Percentiles rank a stretch among this genome's conserved stretches.
Evolutionary conservation across 2,797 vertebrate species (phyloP).

Genomic region (Sebastolobus alascanus): DNA sequence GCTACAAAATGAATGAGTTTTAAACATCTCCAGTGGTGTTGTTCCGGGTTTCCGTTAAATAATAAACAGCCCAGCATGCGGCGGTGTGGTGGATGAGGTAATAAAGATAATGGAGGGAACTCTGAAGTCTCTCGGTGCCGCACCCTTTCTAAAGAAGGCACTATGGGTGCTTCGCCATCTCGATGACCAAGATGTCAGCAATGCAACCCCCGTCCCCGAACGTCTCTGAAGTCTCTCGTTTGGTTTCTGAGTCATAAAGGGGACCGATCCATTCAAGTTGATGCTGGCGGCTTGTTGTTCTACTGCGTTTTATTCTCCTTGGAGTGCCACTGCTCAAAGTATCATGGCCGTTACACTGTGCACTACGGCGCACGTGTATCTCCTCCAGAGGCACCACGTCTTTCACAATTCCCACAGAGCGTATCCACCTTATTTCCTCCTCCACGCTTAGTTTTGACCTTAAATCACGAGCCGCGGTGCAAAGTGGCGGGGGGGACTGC

Average conservation of each 20-base stretch:
- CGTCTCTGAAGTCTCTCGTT: constrained; percentile 39
- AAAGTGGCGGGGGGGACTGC: constrained; percentile 18
- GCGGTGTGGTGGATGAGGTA: constrained; percentile 70
- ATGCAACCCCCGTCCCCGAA: constrained; percentile 34
- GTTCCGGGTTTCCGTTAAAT: constrained; percentile 51
- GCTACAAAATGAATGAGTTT: constrained; percentile 63
- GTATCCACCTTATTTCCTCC: constrained; percentile 26
- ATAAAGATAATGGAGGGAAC: constrained; percentile 74
- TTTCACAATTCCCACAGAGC: constrained; percentile 16
- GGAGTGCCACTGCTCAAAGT: constrained; percentile 22
- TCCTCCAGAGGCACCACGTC: constrained; percentile 26
- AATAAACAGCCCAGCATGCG: constrained; percentile 69
- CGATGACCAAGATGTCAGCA: constrained; percentile 49
- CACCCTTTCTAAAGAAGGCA: constrained; percentile 88
- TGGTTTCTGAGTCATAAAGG: constrained; percentile 35
- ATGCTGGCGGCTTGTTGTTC: constrained; percentile 33
- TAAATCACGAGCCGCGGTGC: constrained; percentile 33
- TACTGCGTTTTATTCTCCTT: constrained; percentile 2
- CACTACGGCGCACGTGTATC: neutral
- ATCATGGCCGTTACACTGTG: constrained; percentile 9
- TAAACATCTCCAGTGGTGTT: constrained; percentile 47
- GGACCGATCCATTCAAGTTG: constrained; percentile 20
- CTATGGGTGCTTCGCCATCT: constrained; percentile 84
- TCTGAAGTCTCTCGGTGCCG: constrained; percentile 63
- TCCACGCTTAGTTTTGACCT: constrained; percentile 37